A percentile compares a stretch with the other conserved stretches of the same genome.
These are phyloP conservation scores for Bombus breviceps DNA, from an alignment of 1,140 invertebrate genomes.

Conservation along the genomic window DNA sequence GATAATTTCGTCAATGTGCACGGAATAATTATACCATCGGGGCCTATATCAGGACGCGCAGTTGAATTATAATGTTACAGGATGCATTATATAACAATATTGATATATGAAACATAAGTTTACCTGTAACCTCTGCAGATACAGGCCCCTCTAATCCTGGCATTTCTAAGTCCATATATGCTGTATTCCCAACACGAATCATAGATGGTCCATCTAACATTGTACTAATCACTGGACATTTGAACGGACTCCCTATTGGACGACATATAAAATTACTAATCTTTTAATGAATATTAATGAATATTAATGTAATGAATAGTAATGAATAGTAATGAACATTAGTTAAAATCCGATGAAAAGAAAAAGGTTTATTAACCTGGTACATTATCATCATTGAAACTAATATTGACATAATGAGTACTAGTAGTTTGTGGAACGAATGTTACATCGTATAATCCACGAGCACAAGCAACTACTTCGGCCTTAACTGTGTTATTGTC, in stretches of 20 bases:
- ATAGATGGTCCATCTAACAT: conserved; percentile 81
- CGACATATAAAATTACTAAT: conserved; percentile 13
- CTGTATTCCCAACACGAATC: conserved; percentile 82
- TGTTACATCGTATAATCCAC: conserved; percentile 97
- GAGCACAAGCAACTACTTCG: conserved; percentile 93
- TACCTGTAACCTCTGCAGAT: conserved; percentile 80
- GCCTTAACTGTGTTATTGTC: conserved; percentile 94
- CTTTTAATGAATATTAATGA: background rate
- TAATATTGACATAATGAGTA: conserved; percentile 97
- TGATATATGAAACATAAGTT: conserved; percentile 1
- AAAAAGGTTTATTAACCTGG: conserved; percentile 83
- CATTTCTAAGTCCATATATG: conserved; percentile 83
- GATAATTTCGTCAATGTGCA: conserved; percentile 82
- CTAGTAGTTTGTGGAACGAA: conserved; percentile 96
- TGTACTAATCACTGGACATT: conserved; percentile 84
- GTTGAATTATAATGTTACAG: conserved; percentile 10
- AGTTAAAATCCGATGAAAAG: background rate
- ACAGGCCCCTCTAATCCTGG: conserved; percentile 76
- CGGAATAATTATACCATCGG: conserved; percentile 84
- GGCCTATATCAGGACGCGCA: conserved; percentile 78
- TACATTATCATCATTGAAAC: conserved; percentile 97
- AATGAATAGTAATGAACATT: background rate
- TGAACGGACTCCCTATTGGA: conserved; percentile 92
- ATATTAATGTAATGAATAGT: too few species aligned
- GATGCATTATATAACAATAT: background rate